Base-by-base conservation (phyloP, 1,140 invertebrate genomes). In the Drosophila triauraria region DNA sequence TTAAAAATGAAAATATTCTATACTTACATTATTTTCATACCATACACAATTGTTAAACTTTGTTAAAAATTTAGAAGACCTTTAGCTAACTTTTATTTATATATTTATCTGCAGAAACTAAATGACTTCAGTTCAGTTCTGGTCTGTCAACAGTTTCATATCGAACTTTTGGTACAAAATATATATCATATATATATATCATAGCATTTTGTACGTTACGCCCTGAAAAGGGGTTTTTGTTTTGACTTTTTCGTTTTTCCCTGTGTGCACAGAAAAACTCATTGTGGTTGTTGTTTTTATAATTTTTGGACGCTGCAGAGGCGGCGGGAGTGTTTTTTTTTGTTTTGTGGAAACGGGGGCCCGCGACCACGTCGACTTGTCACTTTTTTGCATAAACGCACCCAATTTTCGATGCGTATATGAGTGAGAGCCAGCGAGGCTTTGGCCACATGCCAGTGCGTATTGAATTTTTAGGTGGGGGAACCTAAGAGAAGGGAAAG, bases 351-450 rank as follows among this genome's bases (percentile, higher is more conserved):
- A 75, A 75, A 51, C 44, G 70, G 60, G 72, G 74, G 44, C 59
- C 51, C 68, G 44, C 61, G 58, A 69, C 58, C 54, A 80, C 58
- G 71, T 70, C 42, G 72, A 59, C 76, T 68, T 82, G 68, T 78
- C 80, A 62, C 80, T 78, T 74, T 84, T 84, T 88, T 87, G 83
- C 83, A 87, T 87, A 87, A 88, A 88, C 83, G 83, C 83, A 87
- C 83, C 83, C 83, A 87, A 87, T 87, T 87, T 87, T 80, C 64
- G 76, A 83, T 86, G 84, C 63, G 68, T 58, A 51, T 64, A 81
- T 76, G 82, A 71, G 75, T 65, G 71, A 76, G 74, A 44, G 77
- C 32, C 40, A 67, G 57, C 51, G 50, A 51, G 75, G 40, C 44
- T 65, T 74, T 78, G 79, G 80, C 74, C 74, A 78, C 80, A 85